These are phyloP conservation scores for Labeo rohita DNA, from an alignment of 2,113 vertebrate genomes.

Conservation along the genomic window DNA sequence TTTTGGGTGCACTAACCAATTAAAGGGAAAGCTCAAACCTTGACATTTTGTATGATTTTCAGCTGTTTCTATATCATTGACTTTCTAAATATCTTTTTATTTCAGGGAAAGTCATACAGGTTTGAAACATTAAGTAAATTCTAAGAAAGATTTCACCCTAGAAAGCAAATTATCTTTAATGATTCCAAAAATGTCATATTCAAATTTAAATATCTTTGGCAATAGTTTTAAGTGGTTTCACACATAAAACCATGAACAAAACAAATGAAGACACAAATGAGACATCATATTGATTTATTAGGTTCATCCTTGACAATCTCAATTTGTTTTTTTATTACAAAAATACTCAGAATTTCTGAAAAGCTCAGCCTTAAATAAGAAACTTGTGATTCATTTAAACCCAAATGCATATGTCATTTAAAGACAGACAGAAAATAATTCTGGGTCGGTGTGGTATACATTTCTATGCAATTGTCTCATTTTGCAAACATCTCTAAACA, in stretches of 20 bases:
- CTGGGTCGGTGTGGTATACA: background rate
- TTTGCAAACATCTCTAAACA: background rate
- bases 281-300: constrained; percentile 9
- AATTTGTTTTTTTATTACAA: constrained; percentile 44
- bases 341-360: constrained; percentile 39
- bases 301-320: constrained; percentile 3
- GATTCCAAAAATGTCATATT: background rate
- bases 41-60: too few relatives aligned
- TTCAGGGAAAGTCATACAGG: background rate
- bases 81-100: background rate
- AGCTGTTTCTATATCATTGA: background rate
- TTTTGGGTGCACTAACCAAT: too few relatives aligned
- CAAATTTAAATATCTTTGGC: background rate
- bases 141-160: too few relatives aligned
- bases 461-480: background rate
- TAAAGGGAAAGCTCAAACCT: too few relatives aligned
- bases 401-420: background rate
- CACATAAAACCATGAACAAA: background rate
- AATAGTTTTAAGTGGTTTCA: background rate
- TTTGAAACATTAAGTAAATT: background rate
- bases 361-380: constrained; percentile 15
- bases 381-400: background rate
- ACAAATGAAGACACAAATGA: background rate
- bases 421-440: background rate
- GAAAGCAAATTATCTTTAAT: too few relatives aligned